Evolutionary conservation across 2,797 vertebrate species (phyloP).

Genomic region (Clarias fuscus): DNA sequence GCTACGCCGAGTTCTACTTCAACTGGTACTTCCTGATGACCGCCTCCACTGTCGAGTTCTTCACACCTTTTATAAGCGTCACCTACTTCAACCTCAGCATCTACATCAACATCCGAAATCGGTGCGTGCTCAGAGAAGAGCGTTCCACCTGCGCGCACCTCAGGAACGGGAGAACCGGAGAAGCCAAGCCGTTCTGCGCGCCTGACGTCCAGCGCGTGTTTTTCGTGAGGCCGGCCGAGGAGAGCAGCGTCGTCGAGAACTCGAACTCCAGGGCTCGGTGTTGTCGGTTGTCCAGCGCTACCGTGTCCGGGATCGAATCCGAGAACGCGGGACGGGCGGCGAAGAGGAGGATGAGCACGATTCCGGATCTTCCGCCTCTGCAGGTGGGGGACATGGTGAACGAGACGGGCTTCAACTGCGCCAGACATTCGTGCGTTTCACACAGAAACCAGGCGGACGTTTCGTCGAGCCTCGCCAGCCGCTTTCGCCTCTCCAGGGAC

Average conservation of each 20-base stretch:
- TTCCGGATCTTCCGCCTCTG: constrained; percentile 65
- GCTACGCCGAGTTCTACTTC: constrained; percentile 78
- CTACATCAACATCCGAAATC: constrained; percentile 76
- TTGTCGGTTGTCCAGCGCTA: constrained; percentile 45
- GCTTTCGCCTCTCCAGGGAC: constrained; percentile 70
- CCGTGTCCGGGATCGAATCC: constrained; percentile 37
- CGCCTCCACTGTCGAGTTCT: constrained; percentile 76
- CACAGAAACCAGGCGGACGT: constrained; percentile 53
- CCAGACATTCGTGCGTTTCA: constrained; percentile 46
- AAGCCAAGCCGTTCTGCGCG: constrained; percentile 58
- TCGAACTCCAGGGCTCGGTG: constrained; percentile 41
- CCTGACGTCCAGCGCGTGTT: constrained; percentile 62
- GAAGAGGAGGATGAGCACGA: constrained; percentile 52
- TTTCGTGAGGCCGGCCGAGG: constrained; percentile 66
- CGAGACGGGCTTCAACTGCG: constrained; percentile 56
- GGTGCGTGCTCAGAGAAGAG: constrained; percentile 63
- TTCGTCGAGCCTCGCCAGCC: constrained; percentile 62
- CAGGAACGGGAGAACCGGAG: constrained; percentile 61
- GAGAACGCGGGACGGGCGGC: constrained; percentile 21
- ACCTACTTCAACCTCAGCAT: constrained; percentile 77
- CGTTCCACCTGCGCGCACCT: constrained; percentile 52
- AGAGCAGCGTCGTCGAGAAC: constrained; percentile 15
- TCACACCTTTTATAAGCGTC: constrained; percentile 77
- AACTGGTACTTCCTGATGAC: constrained; percentile 80
- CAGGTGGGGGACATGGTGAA: constrained; percentile 57